Evolutionary conservation across 2,888 invertebrate species (phyloP).

Genomic region (Eristalis tenax): DNA sequence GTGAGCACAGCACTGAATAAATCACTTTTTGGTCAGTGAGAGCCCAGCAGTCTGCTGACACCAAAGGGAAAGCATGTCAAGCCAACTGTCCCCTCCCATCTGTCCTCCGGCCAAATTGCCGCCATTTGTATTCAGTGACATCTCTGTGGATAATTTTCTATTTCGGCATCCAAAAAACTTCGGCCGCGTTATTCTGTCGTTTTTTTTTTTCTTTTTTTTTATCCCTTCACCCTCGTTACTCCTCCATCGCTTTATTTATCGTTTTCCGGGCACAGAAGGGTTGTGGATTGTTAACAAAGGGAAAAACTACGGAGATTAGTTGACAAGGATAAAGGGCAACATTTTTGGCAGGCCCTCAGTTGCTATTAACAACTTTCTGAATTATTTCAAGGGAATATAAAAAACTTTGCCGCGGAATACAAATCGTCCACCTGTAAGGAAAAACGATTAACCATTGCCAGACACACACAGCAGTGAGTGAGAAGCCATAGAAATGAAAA

Average conservation of each 20-base stretch:
- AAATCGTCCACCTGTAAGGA: conserved; percentile 13
- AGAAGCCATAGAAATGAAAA: not conserved
- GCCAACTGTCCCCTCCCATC: conserved; percentile 29
- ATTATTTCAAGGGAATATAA: conserved; percentile 14
- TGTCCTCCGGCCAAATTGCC: conserved; percentile 63
- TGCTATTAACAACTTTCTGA: conserved; percentile 56
- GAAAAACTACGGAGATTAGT: conserved; percentile 43
- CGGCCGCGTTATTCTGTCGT: not conserved
- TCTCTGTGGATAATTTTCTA: conserved; percentile 69
- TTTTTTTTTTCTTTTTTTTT: conserved; percentile 3
- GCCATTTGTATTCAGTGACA: conserved; percentile 64
- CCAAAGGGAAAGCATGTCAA: conserved; percentile 66
- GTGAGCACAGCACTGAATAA: conserved; percentile 56
- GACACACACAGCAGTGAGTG: conserved; percentile 12
- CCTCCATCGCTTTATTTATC: conserved; percentile 10
- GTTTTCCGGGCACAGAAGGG: conserved; percentile 22
- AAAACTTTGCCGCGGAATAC: not conserved
- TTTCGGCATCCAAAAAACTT: conserved; percentile 44
- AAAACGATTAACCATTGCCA: conserved; percentile 31
- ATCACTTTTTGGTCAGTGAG: conserved; percentile 46
- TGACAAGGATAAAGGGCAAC: conserved; percentile 47
- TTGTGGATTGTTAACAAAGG: conserved; percentile 16
- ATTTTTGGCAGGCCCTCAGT: conserved; percentile 48
- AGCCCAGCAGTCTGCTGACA: conserved; percentile 51
- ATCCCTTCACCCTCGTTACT: not conserved